These are phyloP conservation scores for Nipponacmea schrenckii DNA, from an alignment of 2,888 invertebrate species.

Conservation along the genomic window DNA sequence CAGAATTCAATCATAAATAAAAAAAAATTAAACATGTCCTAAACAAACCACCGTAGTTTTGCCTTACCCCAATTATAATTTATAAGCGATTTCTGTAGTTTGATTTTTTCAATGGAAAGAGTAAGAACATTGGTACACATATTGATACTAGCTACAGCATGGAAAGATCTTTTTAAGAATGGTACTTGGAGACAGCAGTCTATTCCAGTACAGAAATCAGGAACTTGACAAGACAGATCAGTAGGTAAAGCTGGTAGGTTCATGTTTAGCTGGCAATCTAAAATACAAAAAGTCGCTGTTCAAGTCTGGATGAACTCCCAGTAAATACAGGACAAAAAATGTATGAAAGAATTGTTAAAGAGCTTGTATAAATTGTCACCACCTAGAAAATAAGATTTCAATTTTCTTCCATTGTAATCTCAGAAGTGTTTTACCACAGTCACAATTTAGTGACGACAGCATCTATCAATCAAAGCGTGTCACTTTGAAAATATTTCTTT, in stretches of 20 bases:
- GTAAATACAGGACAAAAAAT: too few relatives aligned
- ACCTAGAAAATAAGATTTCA: too few relatives aligned
- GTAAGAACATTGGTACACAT: constrained; percentile 24
- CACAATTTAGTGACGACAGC: too few relatives aligned
- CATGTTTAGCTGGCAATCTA: constrained; percentile 22
- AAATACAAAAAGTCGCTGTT: not conserved
- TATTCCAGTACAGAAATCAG: constrained; percentile 23
- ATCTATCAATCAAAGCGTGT: too few relatives aligned
- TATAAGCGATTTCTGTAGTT: constrained; percentile 6
- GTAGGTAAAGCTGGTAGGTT: constrained; percentile 12
- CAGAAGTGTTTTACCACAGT: too few relatives aligned
- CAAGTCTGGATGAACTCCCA: not conserved
- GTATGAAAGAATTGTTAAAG: too few relatives aligned
- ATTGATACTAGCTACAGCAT: constrained; percentile 24
- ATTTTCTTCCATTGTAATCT: too few relatives aligned
- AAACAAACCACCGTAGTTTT: not conserved
- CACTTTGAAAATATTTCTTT: too few relatives aligned
- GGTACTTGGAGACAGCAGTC: constrained; percentile 35
- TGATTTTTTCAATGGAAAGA: constrained; percentile 25
- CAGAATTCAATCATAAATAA: too few relatives aligned
- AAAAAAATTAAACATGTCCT: too few relatives aligned
- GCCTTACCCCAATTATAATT: constrained; percentile 19
- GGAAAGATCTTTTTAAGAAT: constrained; percentile 22
- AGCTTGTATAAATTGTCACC: too few relatives aligned
- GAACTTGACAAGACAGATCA: constrained; percentile 18